These are phyloP conservation scores for Teleopsis dalmanni DNA, from an alignment of 1,140 invertebrate genomes.

Conservation along the genomic window DNA sequence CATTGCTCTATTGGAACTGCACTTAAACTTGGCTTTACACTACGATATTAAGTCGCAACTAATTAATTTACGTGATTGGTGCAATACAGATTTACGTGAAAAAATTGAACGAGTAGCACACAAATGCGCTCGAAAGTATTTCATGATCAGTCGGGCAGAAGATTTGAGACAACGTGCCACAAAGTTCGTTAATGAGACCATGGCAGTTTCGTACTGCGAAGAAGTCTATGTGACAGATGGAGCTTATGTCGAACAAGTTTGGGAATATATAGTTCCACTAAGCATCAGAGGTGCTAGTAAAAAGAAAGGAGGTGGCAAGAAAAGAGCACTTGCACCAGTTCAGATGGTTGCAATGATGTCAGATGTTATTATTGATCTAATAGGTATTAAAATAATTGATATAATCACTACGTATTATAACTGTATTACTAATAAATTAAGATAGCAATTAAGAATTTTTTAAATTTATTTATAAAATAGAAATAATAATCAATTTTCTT, in stretches of 20 bases:
- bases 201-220: slow-evolving; percentile 24
- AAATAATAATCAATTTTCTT: neutral
- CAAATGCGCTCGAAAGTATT: slow-evolving; percentile 37
- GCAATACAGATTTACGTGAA: slow-evolving; percentile 26
- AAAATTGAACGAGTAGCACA: slow-evolving; percentile 33
- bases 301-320: slow-evolving; percentile 23
- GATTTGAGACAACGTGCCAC: slow-evolving; percentile 24
- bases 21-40: slow-evolving; percentile 31
- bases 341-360: slow-evolving; percentile 37
- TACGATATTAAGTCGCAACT: slow-evolving; percentile 29
- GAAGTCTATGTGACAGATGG: slow-evolving; percentile 23
- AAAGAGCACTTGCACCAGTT: slow-evolving; percentile 19
- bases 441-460: neutral
- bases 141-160: slow-evolving; percentile 33
- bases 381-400: slow-evolving; percentile 10
- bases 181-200: slow-evolving; percentile 19
- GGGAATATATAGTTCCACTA: slow-evolving; percentile 28
- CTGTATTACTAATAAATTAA: neutral
- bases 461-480: neutral
- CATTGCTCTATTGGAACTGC: slow-evolving; percentile 35
- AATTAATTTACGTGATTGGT: slow-evolving; percentile 36
- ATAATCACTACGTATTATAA: no score
- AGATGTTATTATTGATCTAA: slow-evolving; percentile 26
- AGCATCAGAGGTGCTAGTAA: slow-evolving; percentile 26
- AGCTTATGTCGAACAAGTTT: slow-evolving; percentile 27